Evolutionary conservation across 2,113 vertebrate species (phyloP).

Genomic region (Hyperopisus bebe): DNA sequence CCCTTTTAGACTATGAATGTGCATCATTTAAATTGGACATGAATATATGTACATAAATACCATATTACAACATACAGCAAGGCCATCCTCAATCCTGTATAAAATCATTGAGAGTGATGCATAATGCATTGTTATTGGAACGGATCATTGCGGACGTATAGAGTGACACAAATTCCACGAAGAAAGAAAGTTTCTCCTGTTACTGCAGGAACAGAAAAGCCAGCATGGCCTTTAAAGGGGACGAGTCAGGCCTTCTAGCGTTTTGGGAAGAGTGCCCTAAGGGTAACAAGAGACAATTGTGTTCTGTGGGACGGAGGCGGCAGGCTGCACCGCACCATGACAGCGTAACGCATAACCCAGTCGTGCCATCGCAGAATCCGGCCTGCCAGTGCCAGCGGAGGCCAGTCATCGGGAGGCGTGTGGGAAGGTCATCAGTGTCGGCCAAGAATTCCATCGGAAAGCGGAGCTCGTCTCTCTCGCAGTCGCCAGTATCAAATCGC

Average conservation of each 20-base stretch:
- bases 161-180: background rate
- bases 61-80: background rate
- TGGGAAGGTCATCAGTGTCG: background rate
- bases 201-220: background rate
- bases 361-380: slow-evolving; percentile 18
- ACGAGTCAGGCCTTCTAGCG: slow-evolving; percentile 5
- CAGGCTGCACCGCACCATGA: background rate
- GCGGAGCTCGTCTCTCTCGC: background rate
- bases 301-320: slow-evolving; percentile 13
- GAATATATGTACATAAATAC: background rate
- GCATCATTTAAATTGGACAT: slow-evolving; percentile 3
- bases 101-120: slow-evolving; percentile 20
- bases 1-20: background rate
- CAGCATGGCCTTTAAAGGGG: slow-evolving; percentile 26
- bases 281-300: slow-evolving; percentile 37
- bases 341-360: slow-evolving; percentile 31
- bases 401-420: background rate
- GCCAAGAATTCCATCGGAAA: background rate
- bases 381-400: background rate
- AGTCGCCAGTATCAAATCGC: background rate
- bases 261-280: slow-evolving; percentile 25
- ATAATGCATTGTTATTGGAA: slow-evolving; percentile 17
- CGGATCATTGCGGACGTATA: slow-evolving; percentile 12
- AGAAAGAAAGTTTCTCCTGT: background rate
- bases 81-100: background rate